phyloP scores from a whole-genome alignment of 2,113 vertebrate genomes.

The Laterallus jamaicensis region DNA sequence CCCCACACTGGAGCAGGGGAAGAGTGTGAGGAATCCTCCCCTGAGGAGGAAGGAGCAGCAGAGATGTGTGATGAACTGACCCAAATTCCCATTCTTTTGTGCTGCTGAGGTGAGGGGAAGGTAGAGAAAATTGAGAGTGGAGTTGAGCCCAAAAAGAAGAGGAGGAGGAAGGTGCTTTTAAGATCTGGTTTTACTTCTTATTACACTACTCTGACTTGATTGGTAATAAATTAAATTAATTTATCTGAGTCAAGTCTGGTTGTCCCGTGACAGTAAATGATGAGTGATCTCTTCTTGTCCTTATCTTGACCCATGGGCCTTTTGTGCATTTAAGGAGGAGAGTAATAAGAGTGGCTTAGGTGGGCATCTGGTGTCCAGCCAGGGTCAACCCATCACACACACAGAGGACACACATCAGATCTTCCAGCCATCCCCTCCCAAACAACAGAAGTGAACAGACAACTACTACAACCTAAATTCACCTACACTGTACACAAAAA shows the following conservation, averaged over 20 bases:
- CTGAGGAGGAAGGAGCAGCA: not conserved
- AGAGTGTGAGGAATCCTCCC: not conserved
- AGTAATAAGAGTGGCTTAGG: not conserved
- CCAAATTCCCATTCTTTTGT: not conserved
- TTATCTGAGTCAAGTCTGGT: not conserved
- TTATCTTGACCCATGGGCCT: fast-evolving
- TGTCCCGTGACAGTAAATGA: not conserved
- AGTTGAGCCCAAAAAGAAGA: not conserved
- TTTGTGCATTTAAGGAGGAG: not conserved
- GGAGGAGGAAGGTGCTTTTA: not conserved
- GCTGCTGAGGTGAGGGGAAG: not conserved
- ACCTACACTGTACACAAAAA: not conserved
- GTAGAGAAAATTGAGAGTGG: not conserved
- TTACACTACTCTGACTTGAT: not conserved
- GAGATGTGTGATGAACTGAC: not conserved
- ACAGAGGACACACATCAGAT: fast-evolving
- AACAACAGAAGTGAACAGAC: not conserved
- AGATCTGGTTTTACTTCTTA: not conserved
- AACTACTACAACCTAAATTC: not conserved
- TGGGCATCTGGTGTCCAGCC: not conserved
- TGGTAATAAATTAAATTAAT: not conserved
- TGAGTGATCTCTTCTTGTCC: not conserved
- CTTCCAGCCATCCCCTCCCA: not conserved
- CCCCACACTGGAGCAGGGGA: not conserved
- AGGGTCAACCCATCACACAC: not conserved